phyloP scores from a whole-genome alignment of 2,888 invertebrate genomes.

The Lapara coniferarum region DNA sequence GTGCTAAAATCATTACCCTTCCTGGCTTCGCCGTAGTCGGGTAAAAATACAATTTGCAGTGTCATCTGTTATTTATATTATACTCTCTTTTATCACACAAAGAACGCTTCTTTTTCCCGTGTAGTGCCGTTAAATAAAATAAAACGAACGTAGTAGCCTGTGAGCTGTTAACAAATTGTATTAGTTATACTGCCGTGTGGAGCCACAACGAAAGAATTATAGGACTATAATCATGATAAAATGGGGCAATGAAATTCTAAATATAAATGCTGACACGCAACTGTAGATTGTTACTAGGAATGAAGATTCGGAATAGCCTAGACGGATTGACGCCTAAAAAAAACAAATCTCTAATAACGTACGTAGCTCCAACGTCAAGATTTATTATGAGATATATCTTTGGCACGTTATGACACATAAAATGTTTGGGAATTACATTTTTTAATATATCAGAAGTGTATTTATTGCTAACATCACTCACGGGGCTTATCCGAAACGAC shows the following conservation, averaged over 20 bases:
- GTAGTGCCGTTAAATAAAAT: slow-evolving; percentile 3
- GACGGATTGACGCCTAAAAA: slow-evolving; percentile 8
- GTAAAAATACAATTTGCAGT: background rate
- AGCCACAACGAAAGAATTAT: slow-evolving; percentile 20
- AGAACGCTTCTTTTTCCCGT: background rate
- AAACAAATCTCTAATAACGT: background rate
- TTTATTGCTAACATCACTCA: slow-evolving; percentile 15
- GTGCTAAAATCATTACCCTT: too few relatives aligned
- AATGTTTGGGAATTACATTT: slow-evolving; percentile 9
- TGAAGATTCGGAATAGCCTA: slow-evolving; percentile 12
- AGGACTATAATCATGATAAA: slow-evolving; percentile 17
- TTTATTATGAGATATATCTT: slow-evolving; percentile 9
- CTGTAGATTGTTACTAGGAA: slow-evolving; percentile 6
- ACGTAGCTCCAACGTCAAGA: background rate
- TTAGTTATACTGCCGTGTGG: slow-evolving; percentile 15
- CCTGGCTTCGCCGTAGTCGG: too few relatives aligned
- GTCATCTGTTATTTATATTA: background rate
- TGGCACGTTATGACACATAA: slow-evolving; percentile 10
- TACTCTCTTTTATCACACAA: background rate
- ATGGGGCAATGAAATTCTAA: slow-evolving; percentile 18
- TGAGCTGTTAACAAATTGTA: slow-evolving; percentile 22
- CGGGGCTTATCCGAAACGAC: background rate
- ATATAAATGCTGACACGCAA: slow-evolving; percentile 15
- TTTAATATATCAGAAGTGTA: slow-evolving; percentile 18
- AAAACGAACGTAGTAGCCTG: slow-evolving; percentile 11